Conservation (phyloP, 2,888 invertebrate species). For the Salpingus planirostris region DNA sequence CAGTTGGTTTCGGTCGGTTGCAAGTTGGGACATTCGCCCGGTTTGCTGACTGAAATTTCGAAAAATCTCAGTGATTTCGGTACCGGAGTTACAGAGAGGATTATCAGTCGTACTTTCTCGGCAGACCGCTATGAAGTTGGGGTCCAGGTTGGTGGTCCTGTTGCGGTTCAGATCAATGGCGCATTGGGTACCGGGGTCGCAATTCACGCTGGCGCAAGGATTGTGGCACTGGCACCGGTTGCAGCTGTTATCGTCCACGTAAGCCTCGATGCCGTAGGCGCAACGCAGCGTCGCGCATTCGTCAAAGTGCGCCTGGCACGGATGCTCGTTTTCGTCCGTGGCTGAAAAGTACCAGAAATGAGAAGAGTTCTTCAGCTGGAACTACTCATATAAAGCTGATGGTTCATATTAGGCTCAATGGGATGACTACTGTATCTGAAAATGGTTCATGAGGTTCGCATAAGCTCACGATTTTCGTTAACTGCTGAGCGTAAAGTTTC, state of each 20-base stretch:
- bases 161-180: slow-evolving; percentile 51
- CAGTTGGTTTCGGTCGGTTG: slow-evolving; percentile 48
- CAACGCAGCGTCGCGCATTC: slow-evolving; percentile 60
- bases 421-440: too few species aligned
- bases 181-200: slow-evolving; percentile 59
- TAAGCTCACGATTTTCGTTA: too few species aligned
- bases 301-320: slow-evolving; percentile 49
- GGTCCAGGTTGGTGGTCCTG: slow-evolving; percentile 24
- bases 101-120: slow-evolving; percentile 46
- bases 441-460: too few species aligned
- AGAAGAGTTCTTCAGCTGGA: too few species aligned
- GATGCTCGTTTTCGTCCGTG: slow-evolving; percentile 24
- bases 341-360: background rate
- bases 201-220: slow-evolving; percentile 58
- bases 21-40: slow-evolving; percentile 56
- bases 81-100: too few species aligned
- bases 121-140: slow-evolving; percentile 53
- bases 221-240: slow-evolving; percentile 64
- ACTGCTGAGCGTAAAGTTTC: too few species aligned
- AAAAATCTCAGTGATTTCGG: too few species aligned
- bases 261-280: slow-evolving; percentile 61
- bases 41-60: slow-evolving; percentile 55
- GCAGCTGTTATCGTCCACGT: slow-evolving; percentile 54
- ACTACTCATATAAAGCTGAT: too few species aligned
- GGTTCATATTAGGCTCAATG: too few species aligned